A percentile compares a stretch with the other conserved stretches of the same genome.
phyloP scores from a whole-genome alignment of 2,113 vertebrate genomes.

The Platycercus adscitus region DNA sequence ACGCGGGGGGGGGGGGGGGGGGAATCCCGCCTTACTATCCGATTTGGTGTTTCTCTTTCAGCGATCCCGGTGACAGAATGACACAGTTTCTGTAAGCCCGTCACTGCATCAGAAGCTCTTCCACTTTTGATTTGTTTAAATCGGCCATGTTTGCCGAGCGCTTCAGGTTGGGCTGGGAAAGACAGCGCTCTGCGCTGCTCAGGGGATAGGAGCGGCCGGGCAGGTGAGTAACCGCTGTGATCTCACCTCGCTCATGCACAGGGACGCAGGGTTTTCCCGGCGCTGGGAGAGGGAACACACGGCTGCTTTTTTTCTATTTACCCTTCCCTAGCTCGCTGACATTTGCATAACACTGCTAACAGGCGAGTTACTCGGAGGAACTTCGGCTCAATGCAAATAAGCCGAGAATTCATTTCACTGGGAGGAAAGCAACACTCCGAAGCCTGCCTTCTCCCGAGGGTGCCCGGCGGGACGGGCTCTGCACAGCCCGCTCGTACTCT shows the following conservation, averaged over 20 bases:
- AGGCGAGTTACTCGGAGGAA: slow-evolving; percentile 16
- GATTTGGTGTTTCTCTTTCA: slow-evolving; percentile 51
- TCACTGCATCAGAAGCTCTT: slow-evolving; percentile 42
- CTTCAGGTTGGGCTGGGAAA: slow-evolving; percentile 44
- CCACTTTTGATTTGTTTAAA: slow-evolving; percentile 56
- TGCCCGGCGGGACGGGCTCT: not conserved
- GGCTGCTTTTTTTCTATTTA: not conserved
- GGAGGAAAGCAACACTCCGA: not conserved
- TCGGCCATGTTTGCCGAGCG: slow-evolving; percentile 49
- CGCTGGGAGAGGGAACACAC: not conserved
- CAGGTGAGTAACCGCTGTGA: slow-evolving; percentile 67
- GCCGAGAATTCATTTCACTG: not conserved
- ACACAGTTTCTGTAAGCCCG: slow-evolving; percentile 53
- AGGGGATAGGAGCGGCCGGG: slow-evolving; percentile 49
- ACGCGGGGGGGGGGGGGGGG: not conserved
- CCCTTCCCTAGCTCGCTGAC: not conserved
- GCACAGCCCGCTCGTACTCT: not conserved
- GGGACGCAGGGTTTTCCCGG: slow-evolving; percentile 45
- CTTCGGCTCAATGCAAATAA: slow-evolving; percentile 21
- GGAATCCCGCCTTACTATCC: slow-evolving; percentile 58
- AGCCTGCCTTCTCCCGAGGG: not conserved
- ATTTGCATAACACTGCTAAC: slow-evolving; percentile 40
- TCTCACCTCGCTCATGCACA: slow-evolving; percentile 48
- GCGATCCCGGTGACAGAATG: slow-evolving; percentile 55
- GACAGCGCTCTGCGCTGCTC: slow-evolving; percentile 17